phyloP scores from a whole-genome alignment of 2,888 invertebrate genomes.

The Hecatera dysodea region DNA sequence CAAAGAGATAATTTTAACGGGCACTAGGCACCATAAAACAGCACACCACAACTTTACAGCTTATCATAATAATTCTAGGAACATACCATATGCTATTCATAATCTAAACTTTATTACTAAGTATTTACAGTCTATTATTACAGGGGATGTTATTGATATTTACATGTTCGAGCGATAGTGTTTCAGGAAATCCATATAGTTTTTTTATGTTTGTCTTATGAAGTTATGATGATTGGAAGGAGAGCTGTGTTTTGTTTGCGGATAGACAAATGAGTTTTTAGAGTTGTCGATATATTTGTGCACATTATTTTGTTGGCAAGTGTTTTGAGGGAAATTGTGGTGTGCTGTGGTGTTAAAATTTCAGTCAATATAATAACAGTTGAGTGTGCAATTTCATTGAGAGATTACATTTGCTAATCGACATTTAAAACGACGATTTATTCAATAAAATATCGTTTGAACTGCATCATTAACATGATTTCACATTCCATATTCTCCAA shows the following conservation, averaged over 20 bases:
- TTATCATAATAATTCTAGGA: conserved; percentile 62
- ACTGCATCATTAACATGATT: not conserved
- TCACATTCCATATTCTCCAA: not conserved
- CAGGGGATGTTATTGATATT: conserved; percentile 39
- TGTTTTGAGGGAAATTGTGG: not conserved
- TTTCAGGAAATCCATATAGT: conserved; percentile 62
- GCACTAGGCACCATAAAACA: conserved; percentile 27
- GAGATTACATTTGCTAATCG: not conserved
- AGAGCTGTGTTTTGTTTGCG: not conserved
- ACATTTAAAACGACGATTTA: not conserved
- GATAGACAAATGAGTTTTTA: conserved; percentile 13
- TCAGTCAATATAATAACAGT: no score
- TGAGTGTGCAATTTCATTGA: not conserved
- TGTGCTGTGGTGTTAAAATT: not conserved
- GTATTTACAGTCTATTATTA: conserved; percentile 45
- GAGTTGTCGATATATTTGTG: not conserved
- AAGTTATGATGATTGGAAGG: conserved; percentile 5
- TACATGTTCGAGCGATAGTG: conserved; percentile 54
- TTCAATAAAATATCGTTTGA: not conserved
- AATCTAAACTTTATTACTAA: conserved; percentile 44
- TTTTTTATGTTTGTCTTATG: conserved; percentile 43
- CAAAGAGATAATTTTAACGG: conserved; percentile 41
- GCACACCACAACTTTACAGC: conserved; percentile 34
- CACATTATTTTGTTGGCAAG: not conserved
- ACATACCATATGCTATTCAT: conserved; percentile 19